Evolutionary conservation across 2,888 invertebrate species (phyloP).

Genomic region (Eremobia ochroleuca): DNA sequence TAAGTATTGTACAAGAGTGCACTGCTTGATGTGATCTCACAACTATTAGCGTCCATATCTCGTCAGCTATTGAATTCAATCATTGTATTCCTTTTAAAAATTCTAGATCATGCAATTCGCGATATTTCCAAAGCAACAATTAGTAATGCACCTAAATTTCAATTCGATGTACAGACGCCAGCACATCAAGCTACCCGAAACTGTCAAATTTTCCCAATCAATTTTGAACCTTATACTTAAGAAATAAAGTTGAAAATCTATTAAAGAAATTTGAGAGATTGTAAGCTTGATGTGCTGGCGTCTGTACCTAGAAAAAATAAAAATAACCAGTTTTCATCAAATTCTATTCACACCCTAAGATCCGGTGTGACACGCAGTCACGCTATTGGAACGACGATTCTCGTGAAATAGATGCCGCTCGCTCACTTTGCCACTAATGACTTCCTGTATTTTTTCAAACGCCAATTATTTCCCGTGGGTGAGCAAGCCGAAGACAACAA

Average conservation of each 20-base stretch:
- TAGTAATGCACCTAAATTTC: not conserved
- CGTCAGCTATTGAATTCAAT: not conserved
- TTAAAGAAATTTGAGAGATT: too few relatives aligned
- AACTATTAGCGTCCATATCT: not conserved
- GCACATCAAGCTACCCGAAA: too few relatives aligned
- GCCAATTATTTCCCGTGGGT: constrained; percentile 88
- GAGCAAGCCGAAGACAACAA: constrained; percentile 83
- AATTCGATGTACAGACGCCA: too few relatives aligned
- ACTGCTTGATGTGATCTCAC: not conserved
- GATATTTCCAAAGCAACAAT: not conserved
- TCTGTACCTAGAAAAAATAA: too few relatives aligned
- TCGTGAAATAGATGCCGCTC: constrained; percentile 87
- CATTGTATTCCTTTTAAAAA: not conserved
- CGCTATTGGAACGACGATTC: constrained; percentile 74
- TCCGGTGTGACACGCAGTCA: constrained; percentile 78
- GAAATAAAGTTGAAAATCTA: too few relatives aligned
- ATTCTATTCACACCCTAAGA: constrained; percentile 54
- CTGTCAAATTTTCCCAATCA: too few relatives aligned
- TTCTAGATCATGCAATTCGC: not conserved
- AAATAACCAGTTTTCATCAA: not conserved
- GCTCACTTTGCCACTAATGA: constrained; percentile 88
- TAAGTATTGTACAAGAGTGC: not conserved
- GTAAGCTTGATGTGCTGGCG: too few relatives aligned
- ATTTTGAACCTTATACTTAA: too few relatives aligned
- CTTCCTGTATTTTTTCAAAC: constrained; percentile 89